These are phyloP conservation scores for Drosophila pullipes DNA, from an alignment of 2,888 invertebrate species.

Conservation along the genomic window DNA sequence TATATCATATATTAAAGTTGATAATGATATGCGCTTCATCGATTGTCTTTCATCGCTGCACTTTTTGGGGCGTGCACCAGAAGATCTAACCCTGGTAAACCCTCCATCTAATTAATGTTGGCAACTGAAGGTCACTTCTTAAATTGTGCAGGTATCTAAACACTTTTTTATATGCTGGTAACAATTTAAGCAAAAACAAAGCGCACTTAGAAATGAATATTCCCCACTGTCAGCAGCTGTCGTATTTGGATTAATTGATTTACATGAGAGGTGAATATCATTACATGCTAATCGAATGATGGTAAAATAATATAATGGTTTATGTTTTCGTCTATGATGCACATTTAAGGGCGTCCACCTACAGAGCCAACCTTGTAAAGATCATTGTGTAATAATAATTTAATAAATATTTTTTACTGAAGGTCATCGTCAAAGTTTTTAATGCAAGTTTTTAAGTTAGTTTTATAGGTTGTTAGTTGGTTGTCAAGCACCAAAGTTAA, in stretches of 20 bases:
- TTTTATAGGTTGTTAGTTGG: neutral
- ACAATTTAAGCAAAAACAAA: neutral
- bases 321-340: neutral
- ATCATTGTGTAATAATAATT: neutral
- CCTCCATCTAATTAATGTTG: conserved; percentile 24
- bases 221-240: conserved; percentile 16
- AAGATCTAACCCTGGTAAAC: conserved; percentile 23
- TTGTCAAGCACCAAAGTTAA: too few species aligned
- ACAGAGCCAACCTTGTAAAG: neutral
- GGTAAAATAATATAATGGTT: neutral
- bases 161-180: conserved; percentile 1
- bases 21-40: conserved; percentile 24
- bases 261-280: neutral
- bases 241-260: conserved; percentile 16
- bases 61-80: conserved; percentile 37
- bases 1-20: conserved; percentile 46
- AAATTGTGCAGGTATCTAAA: conserved; percentile 39
- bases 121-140: conserved; percentile 38
- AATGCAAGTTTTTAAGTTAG: neutral
- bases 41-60: conserved; percentile 30
- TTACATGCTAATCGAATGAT: neutral
- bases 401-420: neutral
- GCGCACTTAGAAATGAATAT: neutral
- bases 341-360: neutral
- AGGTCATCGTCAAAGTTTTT: neutral